These are phyloP conservation scores for Epinephelus lanceolatus DNA, from an alignment of 2,113 vertebrate species.

Conservation along the genomic window DNA sequence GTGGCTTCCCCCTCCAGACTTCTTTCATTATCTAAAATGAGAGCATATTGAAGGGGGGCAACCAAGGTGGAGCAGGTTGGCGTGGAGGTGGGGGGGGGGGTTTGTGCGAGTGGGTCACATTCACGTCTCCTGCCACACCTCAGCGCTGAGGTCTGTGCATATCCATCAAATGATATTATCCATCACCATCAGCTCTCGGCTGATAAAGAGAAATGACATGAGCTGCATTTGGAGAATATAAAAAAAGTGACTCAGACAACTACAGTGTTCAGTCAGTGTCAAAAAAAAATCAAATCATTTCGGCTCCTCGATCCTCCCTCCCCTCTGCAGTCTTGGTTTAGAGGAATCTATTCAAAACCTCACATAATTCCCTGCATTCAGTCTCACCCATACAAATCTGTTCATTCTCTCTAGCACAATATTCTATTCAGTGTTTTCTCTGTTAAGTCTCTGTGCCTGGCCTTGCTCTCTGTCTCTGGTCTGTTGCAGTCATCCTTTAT, in stretches of 20 bases:
- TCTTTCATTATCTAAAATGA: constrained; percentile 84
- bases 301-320: neutral
- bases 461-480: constrained; percentile 50
- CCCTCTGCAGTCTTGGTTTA: constrained; percentile 39
- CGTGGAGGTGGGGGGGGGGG: constrained; percentile 25
- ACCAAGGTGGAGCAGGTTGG: constrained; percentile 70
- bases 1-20: constrained; percentile 79
- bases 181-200: constrained; percentile 57
- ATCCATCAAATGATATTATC: constrained; percentile 70
- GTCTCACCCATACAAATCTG: constrained; percentile 58
- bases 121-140: constrained; percentile 56
- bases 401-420: constrained; percentile 58
- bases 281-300: constrained; percentile 45
- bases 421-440: constrained; percentile 59
- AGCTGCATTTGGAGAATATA: constrained; percentile 44
- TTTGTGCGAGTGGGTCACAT: constrained; percentile 65
- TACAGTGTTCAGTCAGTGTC: constrained; percentile 46
- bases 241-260: constrained; percentile 39
- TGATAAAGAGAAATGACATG: constrained; percentile 62
- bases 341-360: constrained; percentile 63
- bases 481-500: constrained; percentile 55
- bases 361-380: constrained; percentile 59
- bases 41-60: constrained; percentile 75
- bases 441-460: constrained; percentile 53
- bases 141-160: constrained; percentile 14